Base-by-base conservation (phyloP, 2,888 invertebrate genomes). In the Romanomermis culicivorax region DNA sequence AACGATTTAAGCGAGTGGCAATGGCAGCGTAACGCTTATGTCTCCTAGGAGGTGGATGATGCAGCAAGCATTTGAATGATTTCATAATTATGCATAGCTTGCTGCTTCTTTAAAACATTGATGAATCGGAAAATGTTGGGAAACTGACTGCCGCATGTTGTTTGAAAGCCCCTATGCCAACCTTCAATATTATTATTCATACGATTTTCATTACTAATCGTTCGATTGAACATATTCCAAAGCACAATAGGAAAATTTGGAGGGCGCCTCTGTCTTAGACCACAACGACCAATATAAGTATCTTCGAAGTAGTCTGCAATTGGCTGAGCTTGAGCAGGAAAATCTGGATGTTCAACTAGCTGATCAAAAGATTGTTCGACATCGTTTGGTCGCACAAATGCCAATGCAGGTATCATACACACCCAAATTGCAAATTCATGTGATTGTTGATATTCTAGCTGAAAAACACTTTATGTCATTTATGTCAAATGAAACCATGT, bases 271-370 rank as follows among this genome's bases (percentile, higher is more conserved):
- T 23, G n/a, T 17, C 47, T 11, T 7, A 11, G 47, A n/a, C 23
- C 17, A 11, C 47, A 7, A 7, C 47, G 47, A 23, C 47, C 47
- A 45, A 45, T 45, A 23, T 17, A 45, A 7, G 23, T 23, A 23
- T 45, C 47, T 45, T 45, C 47, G 47, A 45, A 45, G 23, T 45
- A 45, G 23, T 45, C 23, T 7, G 23, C 47, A 23, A 45, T 45
- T n/a, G 23, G 23, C 47, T 20, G 23, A 45, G 23, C 47, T 23
- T 23, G 14, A 7, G 11, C 7, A 7, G 47, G 47, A 23, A 45
- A 45, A 23, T 45, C 47, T 7, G 11, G 17, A 4, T 45, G 47
- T 23, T 45, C 47, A 45, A 23, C 23, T 45, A 45, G 23, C 11
- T 45, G 17, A 7, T 45, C 47, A 23, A 45, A 45, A 17, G 23